phyloP scores from a whole-genome alignment of 2,797 vertebrate species.

The Australoheros facetus region DNA sequence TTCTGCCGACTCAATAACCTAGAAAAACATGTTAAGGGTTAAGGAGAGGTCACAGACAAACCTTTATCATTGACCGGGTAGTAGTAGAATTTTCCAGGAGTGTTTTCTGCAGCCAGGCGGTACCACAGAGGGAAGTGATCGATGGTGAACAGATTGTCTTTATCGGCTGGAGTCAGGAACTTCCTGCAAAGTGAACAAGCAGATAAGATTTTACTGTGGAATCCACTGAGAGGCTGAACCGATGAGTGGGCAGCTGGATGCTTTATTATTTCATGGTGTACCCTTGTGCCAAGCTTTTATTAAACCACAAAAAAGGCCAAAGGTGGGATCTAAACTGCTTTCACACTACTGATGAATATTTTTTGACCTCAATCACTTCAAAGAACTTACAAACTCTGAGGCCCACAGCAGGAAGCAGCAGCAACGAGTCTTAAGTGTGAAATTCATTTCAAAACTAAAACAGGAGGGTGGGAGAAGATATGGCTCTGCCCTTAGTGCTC shows the following conservation, averaged over 20 bases:
- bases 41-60: conserved; percentile 34
- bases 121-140: conserved; percentile 97
- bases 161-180: conserved; percentile 87
- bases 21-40: not conserved
- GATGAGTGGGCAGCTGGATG: not conserved
- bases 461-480: not conserved
- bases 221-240: not conserved
- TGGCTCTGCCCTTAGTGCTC: not conserved
- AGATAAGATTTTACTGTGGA: not conserved
- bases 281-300: too few species aligned
- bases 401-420: not conserved
- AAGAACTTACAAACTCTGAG: not conserved
- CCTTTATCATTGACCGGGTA: conserved; percentile 85
- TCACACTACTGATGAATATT: rapidly evolving
- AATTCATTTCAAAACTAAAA: not conserved
- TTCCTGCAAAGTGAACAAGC: conserved; percentile 71
- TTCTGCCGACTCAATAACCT: not conserved
- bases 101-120: conserved; percentile 88
- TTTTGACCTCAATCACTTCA: not conserved
- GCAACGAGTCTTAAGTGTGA: not conserved
- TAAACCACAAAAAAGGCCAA: too few species aligned
- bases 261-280: not conserved
- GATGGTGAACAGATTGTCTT: conserved; percentile 90
- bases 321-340: not conserved
- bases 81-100: conserved; percentile 88